Percentiles rank a stretch among this genome's conserved stretches.
Conservation (phyloP, 2,888 invertebrate genomes). For the Deilephila porcellus region DNA sequence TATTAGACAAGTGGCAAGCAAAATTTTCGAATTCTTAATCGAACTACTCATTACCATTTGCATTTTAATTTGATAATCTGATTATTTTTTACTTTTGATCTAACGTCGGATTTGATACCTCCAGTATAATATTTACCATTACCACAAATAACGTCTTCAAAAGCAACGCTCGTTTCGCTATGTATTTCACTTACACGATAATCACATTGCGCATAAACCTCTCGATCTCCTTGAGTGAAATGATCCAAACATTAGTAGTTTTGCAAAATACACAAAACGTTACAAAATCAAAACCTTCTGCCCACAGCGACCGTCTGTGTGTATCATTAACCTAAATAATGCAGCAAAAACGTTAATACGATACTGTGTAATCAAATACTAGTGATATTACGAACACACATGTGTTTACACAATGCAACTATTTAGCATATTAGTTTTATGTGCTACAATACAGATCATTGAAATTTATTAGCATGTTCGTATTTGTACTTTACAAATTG, state of each 20-base stretch:
- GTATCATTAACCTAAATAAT: slow-evolving; percentile 29
- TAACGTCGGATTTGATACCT: too few species aligned
- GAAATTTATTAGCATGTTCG: background rate
- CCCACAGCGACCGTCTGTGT: background rate
- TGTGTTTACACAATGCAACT: slow-evolving; percentile 20
- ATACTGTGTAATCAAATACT: slow-evolving; percentile 27
- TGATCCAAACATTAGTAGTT: background rate
- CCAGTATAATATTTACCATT: background rate
- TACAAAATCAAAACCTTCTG: slow-evolving; percentile 18
- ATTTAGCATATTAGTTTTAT: slow-evolving; percentile 5
- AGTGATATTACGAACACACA: background rate
- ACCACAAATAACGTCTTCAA: background rate
- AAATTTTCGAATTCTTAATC: too few species aligned
- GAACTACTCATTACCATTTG: too few species aligned
- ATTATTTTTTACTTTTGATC: too few species aligned
- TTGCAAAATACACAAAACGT: slow-evolving; percentile 2
- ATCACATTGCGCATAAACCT: background rate
- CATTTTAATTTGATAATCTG: too few species aligned
- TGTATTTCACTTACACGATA: background rate
- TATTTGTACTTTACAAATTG: background rate
- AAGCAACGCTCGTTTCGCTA: too few species aligned
- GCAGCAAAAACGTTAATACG: slow-evolving; percentile 24
- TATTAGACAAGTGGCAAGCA: too few species aligned
- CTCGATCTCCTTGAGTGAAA: slow-evolving; percentile 5
- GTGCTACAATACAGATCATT: background rate